A percentile compares a stretch with the other conserved stretches of the same genome.
Evolutionary conservation across 1,140 invertebrate species (phyloP).

Genomic region (Penaeus vannamei): DNA sequence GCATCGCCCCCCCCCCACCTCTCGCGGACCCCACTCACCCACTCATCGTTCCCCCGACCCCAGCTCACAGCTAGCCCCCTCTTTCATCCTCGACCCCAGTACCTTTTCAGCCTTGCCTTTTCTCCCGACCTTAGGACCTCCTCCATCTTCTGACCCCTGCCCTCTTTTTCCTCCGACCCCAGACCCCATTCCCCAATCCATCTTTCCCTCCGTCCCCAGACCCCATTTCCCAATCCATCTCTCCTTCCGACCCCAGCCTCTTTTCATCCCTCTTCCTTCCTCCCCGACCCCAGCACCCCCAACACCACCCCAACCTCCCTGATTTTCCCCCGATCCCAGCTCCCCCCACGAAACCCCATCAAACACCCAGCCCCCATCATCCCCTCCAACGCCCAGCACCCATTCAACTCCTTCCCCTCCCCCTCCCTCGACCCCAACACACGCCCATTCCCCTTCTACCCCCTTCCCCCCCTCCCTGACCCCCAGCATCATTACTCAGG

Average conservation of each 20-base stretch:
- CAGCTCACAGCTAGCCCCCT: too few relatives aligned
- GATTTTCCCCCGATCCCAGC: not conserved
- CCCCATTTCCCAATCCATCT: not conserved
- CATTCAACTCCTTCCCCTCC: not conserved
- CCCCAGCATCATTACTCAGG: not conserved
- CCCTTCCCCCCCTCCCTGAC: not conserved
- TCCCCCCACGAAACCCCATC: not conserved
- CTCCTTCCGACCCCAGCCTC: not conserved
- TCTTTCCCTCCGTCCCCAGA: not conserved
- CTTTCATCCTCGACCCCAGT: too few relatives aligned
- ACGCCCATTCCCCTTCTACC: not conserved
- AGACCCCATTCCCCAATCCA: not conserved
- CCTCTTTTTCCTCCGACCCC: not conserved
- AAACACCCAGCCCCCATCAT: not conserved
- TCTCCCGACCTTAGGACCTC: not conserved
- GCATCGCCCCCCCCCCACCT: not conserved
- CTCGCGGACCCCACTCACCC: not conserved
- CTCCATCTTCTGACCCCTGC: not conserved
- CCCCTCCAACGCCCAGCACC: not conserved
- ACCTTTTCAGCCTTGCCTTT: too few relatives aligned
- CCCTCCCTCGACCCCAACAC: not conserved
- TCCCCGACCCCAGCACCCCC: not conserved
- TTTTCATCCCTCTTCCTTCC: not conserved
- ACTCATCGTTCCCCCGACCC: not conserved
- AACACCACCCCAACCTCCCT: not conserved